Evolutionary conservation across 2,888 invertebrate genomes (phyloP), one percentile per base, ranked within the genome.

Genomic region (Allygus modestus): DNA sequence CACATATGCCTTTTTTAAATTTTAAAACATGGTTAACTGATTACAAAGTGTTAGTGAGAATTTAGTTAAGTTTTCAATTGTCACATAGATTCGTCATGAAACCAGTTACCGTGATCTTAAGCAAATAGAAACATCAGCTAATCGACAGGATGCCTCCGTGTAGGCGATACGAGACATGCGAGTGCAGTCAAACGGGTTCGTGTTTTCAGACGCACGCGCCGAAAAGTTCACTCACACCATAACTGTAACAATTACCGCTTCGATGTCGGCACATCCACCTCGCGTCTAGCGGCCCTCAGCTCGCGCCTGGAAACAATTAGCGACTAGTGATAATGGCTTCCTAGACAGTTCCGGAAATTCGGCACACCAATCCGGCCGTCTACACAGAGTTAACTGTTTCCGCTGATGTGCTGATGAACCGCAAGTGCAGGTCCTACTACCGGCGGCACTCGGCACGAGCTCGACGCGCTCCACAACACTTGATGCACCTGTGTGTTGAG

Each of bases 191-290:
- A 65, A 65, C 65, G 28, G 65, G 65, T 65, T 65, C 65, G 58
- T 2, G 26, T 23, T 58, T 4, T 9, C 65, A 23, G 31, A 65
- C 58, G 58, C 65, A 65, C 65, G 65, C 31, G 31, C 65, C 65
- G 65, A 65, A 65, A 65, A 65, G 65, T 65, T 65, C 65, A 65
- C 65, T 65, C 65, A 65, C 65, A 65, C 65, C 65, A 31, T 31
- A 65, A 65, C 65, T 65, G 65, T 65, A 15, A 28, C 65, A 65
- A 65, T 65, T 65, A 65, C 65, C 65, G 23, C 17, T 46, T 11
- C 46, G 37, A 11, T 7, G 37, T 37, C 37, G 51, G 51, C 20
- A 65, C 65, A 58, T 58, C 58, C 20, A 31, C 28, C 65, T 28
- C 28, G 31, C 65, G 65, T 23, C 31, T 65, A 31, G 65, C 12